These are phyloP conservation scores for Stomorhina lunata DNA, from an alignment of 2,888 invertebrate genomes.

Conservation along the genomic window DNA sequence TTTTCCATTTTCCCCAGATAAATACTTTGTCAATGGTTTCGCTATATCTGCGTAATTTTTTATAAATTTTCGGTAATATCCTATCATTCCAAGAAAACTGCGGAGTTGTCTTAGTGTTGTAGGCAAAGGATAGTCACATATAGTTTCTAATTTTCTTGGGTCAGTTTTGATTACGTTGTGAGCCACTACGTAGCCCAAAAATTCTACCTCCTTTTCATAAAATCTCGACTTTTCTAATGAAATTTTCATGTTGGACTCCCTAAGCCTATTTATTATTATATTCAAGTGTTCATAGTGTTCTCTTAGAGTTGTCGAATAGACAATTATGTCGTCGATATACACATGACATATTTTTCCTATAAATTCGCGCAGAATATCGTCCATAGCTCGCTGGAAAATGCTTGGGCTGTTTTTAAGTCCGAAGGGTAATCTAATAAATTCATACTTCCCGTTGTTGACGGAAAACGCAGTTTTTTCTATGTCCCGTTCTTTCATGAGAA, in stretches of 20 bases:
- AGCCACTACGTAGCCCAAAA: slow-evolving; percentile 60
- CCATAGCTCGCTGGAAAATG: slow-evolving; percentile 61
- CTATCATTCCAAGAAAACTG: slow-evolving; percentile 61
- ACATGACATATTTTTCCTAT: slow-evolving; percentile 66
- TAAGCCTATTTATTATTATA: slow-evolving; percentile 47
- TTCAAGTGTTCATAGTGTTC: slow-evolving; percentile 51
- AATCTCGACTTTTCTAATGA: slow-evolving; percentile 67
- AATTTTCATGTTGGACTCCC: slow-evolving; percentile 66
- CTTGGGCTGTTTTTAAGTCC: slow-evolving; percentile 56
- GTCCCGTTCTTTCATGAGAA: slow-evolving; percentile 51
- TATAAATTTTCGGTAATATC: slow-evolving; percentile 51
- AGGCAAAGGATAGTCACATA: slow-evolving; percentile 59
- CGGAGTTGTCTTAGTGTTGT: slow-evolving; percentile 63
- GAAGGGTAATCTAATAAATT: slow-evolving; percentile 56
- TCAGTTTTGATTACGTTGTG: slow-evolving; percentile 61
- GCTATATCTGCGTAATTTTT: slow-evolving; percentile 59
- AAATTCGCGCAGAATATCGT: slow-evolving; percentile 44
- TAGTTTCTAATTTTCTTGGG: slow-evolving; percentile 61
- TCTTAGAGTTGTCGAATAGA: slow-evolving; percentile 54
- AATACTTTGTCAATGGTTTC: slow-evolving; percentile 61
- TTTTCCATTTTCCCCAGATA: slow-evolving; percentile 57
- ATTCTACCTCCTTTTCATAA: slow-evolving; percentile 60
- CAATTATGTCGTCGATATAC: slow-evolving; percentile 68
- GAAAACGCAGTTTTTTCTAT: slow-evolving; percentile 63
- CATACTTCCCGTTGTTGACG: slow-evolving; percentile 44